Percentiles rank a stretch among this genome's conserved stretches.
Evolutionary conservation across 2,888 invertebrate species (phyloP).

Genomic region (Micropterix aruncella): DNA sequence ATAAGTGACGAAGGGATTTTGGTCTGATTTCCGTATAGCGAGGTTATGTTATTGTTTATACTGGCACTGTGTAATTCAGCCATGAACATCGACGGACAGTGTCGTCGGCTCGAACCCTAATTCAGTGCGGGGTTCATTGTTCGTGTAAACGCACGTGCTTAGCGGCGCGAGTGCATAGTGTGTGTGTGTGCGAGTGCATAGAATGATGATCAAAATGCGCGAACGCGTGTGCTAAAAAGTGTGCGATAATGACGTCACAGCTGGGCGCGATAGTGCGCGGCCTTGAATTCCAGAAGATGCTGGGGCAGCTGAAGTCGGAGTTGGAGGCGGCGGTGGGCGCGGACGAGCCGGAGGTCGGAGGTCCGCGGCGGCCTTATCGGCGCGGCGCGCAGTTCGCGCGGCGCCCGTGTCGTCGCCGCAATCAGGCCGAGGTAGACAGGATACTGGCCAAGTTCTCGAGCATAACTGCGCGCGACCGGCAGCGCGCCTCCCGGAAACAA

Average conservation of each 20-base stretch:
- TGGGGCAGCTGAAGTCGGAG: slow-evolving; percentile 37
- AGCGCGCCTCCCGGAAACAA: not conserved
- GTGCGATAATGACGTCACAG: slow-evolving; percentile 27
- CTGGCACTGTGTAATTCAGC: no score
- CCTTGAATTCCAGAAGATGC: slow-evolving; percentile 32
- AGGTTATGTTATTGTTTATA: no score
- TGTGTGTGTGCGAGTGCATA: not conserved
- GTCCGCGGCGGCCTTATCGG: slow-evolving; percentile 36
- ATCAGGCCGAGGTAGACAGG: slow-evolving; percentile 38
- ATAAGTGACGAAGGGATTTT: no score
- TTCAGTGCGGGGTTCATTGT: not conserved
- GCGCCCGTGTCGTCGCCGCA: slow-evolving; percentile 35
- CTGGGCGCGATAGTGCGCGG: slow-evolving; percentile 36
- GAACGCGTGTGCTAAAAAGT: not conserved
- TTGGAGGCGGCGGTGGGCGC: slow-evolving; percentile 36
- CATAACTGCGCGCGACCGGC: slow-evolving; percentile 22
- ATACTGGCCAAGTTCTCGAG: slow-evolving; percentile 39
- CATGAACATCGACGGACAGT: no score
- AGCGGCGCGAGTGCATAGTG: not conserved
- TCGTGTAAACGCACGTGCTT: not conserved
- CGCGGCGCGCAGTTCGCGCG: slow-evolving; percentile 32
- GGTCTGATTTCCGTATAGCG: no score
- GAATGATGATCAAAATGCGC: not conserved
- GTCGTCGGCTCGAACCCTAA: no score
- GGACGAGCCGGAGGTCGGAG: slow-evolving; percentile 25